These are phyloP conservation scores for Dissostichus mawsoni DNA, from an alignment of 2,113 vertebrate species.

Conservation along the genomic window DNA sequence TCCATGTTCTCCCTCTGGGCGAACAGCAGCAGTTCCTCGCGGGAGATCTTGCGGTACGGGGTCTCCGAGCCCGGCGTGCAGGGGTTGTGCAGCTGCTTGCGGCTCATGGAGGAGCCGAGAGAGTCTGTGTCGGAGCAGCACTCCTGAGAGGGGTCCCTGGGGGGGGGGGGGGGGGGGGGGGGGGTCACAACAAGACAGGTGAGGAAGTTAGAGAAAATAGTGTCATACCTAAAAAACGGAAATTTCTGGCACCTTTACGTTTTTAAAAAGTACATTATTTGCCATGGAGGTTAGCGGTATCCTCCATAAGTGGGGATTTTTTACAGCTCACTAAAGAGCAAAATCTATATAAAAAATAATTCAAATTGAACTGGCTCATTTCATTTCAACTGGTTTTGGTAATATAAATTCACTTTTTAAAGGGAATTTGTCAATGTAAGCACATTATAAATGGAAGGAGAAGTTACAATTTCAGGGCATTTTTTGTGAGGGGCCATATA, in stretches of 20 bases:
- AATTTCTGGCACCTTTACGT: no score
- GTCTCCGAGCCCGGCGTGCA: slow-evolving; percentile 87
- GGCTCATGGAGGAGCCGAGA: slow-evolving; percentile 88
- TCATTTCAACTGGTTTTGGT: background rate
- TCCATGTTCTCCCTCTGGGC: slow-evolving; percentile 80
- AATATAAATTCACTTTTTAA: background rate
- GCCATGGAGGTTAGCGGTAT: background rate
- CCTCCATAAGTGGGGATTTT: background rate
- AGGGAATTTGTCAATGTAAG: background rate
- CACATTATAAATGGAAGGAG: background rate
- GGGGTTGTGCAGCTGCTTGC: slow-evolving; percentile 88
- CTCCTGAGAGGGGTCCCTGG: slow-evolving; percentile 89
- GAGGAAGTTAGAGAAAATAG: no score
- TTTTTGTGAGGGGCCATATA: background rate
- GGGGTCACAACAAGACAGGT: no score
- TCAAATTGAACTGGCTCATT: background rate
- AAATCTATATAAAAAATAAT: background rate
- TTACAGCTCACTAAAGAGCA: background rate
- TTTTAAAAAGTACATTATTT: background rate
- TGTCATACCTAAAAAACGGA: no score
- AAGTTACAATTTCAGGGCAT: background rate
- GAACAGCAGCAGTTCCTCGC: slow-evolving; percentile 91
- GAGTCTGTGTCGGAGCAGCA: slow-evolving; percentile 92
- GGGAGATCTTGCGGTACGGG: slow-evolving; percentile 90
- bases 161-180: slow-evolving; percentile 28